Percentiles rank a stretch among this genome's conserved stretches.
These are phyloP conservation scores for Lasioglossum leucozonium DNA, from an alignment of 2,888 invertebrate species.

Conservation along the genomic window DNA sequence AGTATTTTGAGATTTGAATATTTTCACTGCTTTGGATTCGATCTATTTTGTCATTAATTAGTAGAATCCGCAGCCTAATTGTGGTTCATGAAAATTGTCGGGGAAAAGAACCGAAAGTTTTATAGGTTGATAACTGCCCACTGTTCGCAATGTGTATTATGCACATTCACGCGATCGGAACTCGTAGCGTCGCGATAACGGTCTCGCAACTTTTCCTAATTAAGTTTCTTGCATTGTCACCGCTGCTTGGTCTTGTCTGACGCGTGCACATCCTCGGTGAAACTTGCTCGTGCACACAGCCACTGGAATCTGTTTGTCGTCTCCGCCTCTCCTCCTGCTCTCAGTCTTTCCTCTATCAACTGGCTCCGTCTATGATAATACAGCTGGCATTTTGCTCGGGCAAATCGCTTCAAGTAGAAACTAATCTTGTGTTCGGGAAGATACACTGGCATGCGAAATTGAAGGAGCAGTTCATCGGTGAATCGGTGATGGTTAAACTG, in stretches of 20 bases:
- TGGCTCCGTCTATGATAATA: background rate
- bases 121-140: too few species aligned
- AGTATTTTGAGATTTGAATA: too few species aligned
- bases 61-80: too few species aligned
- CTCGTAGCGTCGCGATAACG: background rate
- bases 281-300: slow-evolving; percentile 1
- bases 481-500: too few species aligned
- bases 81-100: too few species aligned
- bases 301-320: background rate
- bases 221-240: background rate
- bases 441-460: background rate
- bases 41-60: too few species aligned
- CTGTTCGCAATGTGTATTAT: background rate
- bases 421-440: background rate
- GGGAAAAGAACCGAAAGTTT: too few species aligned
- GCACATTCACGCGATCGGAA: background rate
- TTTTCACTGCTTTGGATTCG: too few species aligned
- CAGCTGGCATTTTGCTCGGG: background rate
- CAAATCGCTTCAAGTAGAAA: background rate
- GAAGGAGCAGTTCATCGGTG: too few species aligned
- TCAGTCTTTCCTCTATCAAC: background rate
- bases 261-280: background rate
- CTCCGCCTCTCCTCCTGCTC: background rate
- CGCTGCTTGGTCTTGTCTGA: background rate
- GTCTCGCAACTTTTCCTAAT: background rate